These are phyloP conservation scores for Anseranas semipalmata DNA, from an alignment of 2,113 vertebrate genomes.

Conservation along the genomic window DNA sequence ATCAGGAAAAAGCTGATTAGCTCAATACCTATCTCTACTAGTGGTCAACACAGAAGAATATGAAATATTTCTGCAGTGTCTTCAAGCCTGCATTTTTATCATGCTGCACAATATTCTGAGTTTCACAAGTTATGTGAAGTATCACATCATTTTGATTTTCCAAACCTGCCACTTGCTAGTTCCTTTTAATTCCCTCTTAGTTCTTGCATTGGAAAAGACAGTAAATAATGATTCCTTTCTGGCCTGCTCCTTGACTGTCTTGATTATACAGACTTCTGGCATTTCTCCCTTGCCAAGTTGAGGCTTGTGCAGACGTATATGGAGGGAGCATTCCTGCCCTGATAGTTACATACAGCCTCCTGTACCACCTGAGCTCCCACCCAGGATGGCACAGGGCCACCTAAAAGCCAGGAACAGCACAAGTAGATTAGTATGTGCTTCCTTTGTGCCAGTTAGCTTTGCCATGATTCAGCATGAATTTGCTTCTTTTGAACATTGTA, in stretches of 20 bases:
- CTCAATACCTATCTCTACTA: neutral
- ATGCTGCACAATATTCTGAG: neutral
- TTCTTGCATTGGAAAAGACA: neutral
- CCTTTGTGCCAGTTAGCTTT: neutral
- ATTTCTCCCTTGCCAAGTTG: neutral
- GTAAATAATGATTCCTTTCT: neutral
- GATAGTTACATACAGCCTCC: neutral
- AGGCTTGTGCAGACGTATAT: neutral
- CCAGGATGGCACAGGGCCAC: neutral
- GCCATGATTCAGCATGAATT: neutral
- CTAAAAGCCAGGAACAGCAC: neutral
- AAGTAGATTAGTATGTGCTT: neutral
- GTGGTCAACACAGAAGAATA: neutral
- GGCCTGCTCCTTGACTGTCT: neutral
- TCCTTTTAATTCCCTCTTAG: neutral
- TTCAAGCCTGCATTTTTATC: neutral
- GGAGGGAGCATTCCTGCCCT: neutral
- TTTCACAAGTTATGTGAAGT: neutral
- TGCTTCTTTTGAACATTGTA: neutral
- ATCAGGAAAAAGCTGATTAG: neutral
- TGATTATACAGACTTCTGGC: neutral
- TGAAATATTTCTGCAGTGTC: neutral
- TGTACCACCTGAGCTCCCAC: fast-evolving
- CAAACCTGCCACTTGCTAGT: neutral
- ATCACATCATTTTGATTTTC: neutral